Percentiles rank a stretch among this genome's conserved stretches.
Conservation (phyloP, 1,140 invertebrate species). For the Diploscapter pachys region DNA sequence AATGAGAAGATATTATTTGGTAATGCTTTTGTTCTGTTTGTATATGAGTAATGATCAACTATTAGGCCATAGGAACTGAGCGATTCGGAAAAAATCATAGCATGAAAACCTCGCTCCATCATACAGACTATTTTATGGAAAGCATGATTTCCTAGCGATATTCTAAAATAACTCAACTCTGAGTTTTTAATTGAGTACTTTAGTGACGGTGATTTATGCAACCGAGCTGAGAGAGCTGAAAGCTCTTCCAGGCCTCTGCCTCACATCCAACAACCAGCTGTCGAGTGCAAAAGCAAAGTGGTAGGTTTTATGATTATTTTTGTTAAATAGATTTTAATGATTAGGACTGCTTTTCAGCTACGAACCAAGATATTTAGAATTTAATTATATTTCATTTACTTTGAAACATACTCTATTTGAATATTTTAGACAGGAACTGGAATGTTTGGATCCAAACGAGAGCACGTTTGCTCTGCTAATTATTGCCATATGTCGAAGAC, state of each 20-base stretch:
- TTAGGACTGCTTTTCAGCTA: no score
- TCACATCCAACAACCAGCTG: slow-evolving; percentile 15
- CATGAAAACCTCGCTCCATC: no score
- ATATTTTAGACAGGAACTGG: slow-evolving; percentile 14
- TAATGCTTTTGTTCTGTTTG: no score
- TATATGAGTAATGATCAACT: no score
- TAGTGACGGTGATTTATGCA: slow-evolving; percentile 15
- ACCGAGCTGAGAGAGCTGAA: slow-evolving; percentile 17
- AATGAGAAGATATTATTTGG: no score
- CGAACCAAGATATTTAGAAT: no score
- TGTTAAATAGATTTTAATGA: no score
- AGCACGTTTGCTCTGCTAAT: slow-evolving; percentile 25
- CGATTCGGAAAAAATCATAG: no score
- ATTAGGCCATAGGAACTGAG: no score
- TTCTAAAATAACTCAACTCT: neutral
- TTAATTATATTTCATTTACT: no score
- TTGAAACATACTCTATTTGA: neutral
- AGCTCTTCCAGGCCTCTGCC: slow-evolving; percentile 10
- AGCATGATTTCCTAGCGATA: no score
- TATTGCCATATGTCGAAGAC: slow-evolving; percentile 28
- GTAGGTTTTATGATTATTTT: neutral
- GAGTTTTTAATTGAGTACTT: neutral
- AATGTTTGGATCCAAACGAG: slow-evolving; percentile 20
- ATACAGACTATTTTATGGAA: no score
- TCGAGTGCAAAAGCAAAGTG: slow-evolving; percentile 23